Evolutionary conservation across 1,140 invertebrate genomes (phyloP).

Genomic region (Solenopsis fugax): DNA sequence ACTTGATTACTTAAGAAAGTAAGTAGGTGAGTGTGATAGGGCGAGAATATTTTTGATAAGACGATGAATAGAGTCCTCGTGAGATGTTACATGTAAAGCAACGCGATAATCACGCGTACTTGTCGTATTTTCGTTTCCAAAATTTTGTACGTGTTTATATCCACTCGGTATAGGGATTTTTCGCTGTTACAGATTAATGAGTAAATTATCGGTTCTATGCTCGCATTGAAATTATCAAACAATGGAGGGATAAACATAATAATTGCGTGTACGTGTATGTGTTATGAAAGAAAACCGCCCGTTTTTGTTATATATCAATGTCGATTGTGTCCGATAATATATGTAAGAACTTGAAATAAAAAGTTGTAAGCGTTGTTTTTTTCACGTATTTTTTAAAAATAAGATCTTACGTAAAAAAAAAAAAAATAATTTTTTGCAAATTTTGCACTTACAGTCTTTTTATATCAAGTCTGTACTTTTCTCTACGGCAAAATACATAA

Average conservation of each 20-base stretch:
- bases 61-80: background rate
- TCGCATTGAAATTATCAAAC: slow-evolving; percentile 2
- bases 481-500: slow-evolving; percentile 12
- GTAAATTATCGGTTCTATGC: slow-evolving; percentile 6
- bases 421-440: background rate
- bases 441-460: background rate
- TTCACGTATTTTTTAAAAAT: slow-evolving; percentile 2
- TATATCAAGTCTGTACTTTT: background rate
- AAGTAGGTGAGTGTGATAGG: background rate
- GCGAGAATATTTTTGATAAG: slow-evolving; percentile 18
- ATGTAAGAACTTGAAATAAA: slow-evolving; percentile 4
- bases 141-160: background rate
- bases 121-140: background rate
- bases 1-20: slow-evolving; percentile 18
- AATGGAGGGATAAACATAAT: slow-evolving; percentile 5
- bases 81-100: background rate
- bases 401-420: background rate
- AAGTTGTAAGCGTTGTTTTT: background rate
- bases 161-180: background rate
- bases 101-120: background rate
- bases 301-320: background rate
- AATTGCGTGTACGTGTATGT: background rate
- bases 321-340: slow-evolving; percentile 13
- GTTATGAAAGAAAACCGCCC: slow-evolving; percentile 11
- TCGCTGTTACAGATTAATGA: background rate